Conservation (phyloP, 1,140 invertebrate species). For the Periplaneta americana region DNA sequence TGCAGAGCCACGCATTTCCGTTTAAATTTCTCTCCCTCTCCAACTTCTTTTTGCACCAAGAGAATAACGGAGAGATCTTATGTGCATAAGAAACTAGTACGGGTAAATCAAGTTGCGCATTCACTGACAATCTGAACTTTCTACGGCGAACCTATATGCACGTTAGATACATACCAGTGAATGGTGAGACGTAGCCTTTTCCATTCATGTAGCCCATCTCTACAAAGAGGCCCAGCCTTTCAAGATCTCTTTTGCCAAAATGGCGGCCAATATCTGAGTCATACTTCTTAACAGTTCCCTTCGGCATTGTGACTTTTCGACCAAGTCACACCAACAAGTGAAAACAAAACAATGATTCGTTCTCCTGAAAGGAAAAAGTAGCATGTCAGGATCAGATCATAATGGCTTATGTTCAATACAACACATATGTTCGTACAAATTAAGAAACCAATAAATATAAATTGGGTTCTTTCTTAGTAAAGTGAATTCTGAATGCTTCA, state of each 20-base stretch:
- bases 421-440: too few species aligned
- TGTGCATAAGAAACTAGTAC: too few species aligned
- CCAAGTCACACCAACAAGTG: background rate
- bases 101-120: background rate
- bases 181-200: conserved; percentile 24
- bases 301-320: background rate
- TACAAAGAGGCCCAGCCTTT: conserved; percentile 32
- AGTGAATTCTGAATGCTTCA: too few species aligned
- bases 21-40: background rate
- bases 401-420: too few species aligned
- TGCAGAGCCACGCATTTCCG: too few species aligned
- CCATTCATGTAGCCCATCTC: conserved; percentile 34
- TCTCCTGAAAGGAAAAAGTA: too few species aligned
- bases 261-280: background rate
- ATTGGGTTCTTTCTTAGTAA: too few species aligned
- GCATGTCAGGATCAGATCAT: too few species aligned
- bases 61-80: too few species aligned
- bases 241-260: conserved; percentile 26
- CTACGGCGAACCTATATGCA: background rate
- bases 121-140: background rate
- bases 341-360: background rate
- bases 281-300: background rate
- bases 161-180: conserved; percentile 11
- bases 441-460: too few species aligned
- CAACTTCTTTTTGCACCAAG: too few species aligned